phyloP scores from a whole-genome alignment of 2,888 invertebrate genomes.

The Lasioglossum pauxillum region DNA sequence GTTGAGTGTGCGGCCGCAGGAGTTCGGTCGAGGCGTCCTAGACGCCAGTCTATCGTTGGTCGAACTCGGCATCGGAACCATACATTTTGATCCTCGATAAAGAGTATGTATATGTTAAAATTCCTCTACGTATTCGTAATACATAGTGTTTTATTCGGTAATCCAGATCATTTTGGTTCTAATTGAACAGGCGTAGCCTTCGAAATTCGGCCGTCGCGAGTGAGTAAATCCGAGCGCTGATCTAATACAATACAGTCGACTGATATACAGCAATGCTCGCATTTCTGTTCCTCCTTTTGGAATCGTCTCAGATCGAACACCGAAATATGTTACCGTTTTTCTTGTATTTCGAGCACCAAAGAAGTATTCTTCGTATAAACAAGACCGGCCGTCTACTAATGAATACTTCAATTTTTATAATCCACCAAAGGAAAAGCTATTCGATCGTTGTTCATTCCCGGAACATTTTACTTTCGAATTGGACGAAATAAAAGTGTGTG shows the following conservation, averaged over 20 bases:
- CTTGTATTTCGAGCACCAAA: not conserved
- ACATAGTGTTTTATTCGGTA: too few relatives aligned
- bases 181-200: too few relatives aligned
- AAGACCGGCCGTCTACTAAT: not conserved
- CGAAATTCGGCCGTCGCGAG: too few relatives aligned
- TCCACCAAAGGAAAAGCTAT: not conserved
- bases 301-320: not conserved
- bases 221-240: too few relatives aligned
- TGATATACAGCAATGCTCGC: not conserved
- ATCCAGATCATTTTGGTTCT: too few relatives aligned
- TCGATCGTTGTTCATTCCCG: not conserved
- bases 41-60: too few relatives aligned
- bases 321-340: not conserved
- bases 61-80: too few relatives aligned
- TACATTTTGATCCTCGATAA: too few relatives aligned
- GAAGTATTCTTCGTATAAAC: not conserved
- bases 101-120: too few relatives aligned
- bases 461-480: not conserved
- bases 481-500: not conserved
- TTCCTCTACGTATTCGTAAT: too few relatives aligned
- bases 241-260: not conserved
- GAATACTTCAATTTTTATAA: not conserved
- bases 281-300: not conserved
- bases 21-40: too few relatives aligned
- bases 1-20: too few relatives aligned